Conservation (phyloP, 2,797 vertebrate species). For the Centroberyx gerrardi region DNA sequence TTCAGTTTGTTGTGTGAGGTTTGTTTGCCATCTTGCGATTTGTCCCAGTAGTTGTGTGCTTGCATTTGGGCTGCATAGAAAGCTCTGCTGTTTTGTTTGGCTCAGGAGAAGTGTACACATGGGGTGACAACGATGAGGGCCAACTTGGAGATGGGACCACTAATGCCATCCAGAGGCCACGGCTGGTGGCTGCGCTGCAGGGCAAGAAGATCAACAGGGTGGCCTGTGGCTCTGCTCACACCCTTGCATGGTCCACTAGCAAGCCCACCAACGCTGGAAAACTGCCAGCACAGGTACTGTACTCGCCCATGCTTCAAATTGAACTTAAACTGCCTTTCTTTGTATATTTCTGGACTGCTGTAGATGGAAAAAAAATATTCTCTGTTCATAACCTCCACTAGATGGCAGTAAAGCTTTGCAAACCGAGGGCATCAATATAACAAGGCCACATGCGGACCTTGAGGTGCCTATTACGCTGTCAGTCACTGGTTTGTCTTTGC, state of each 20-base stretch:
- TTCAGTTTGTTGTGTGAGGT: background rate
- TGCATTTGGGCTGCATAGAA: slow-evolving; percentile 21
- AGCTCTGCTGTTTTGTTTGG: slow-evolving; percentile 52
- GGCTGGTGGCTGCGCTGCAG: slow-evolving; percentile 96
- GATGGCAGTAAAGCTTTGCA: slow-evolving; percentile 61
- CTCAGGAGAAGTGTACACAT: slow-evolving; percentile 97
- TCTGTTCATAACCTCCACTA: slow-evolving; percentile 43
- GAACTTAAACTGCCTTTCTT: background rate
- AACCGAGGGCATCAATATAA: background rate
- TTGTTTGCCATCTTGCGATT: background rate
- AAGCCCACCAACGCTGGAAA: slow-evolving; percentile 98
- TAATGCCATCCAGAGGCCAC: slow-evolving; percentile 97
- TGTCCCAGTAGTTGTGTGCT: background rate
- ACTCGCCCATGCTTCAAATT: background rate
- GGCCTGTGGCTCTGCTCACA: slow-evolving; percentile 98
- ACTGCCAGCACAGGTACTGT: slow-evolving; percentile 93
- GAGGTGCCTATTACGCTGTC: background rate
- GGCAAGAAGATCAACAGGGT: slow-evolving; percentile 99
- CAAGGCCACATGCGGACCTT: background rate
- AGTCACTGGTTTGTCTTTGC: slow-evolving; percentile 4
- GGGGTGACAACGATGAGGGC: slow-evolving; percentile 99
- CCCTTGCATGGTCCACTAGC: slow-evolving; percentile 98
- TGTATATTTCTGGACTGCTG: background rate
- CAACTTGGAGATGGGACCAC: slow-evolving; percentile 98
- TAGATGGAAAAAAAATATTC: background rate